Base-by-base conservation (phyloP, 1,140 invertebrate species). In the Ostrea denselamellosa region DNA sequence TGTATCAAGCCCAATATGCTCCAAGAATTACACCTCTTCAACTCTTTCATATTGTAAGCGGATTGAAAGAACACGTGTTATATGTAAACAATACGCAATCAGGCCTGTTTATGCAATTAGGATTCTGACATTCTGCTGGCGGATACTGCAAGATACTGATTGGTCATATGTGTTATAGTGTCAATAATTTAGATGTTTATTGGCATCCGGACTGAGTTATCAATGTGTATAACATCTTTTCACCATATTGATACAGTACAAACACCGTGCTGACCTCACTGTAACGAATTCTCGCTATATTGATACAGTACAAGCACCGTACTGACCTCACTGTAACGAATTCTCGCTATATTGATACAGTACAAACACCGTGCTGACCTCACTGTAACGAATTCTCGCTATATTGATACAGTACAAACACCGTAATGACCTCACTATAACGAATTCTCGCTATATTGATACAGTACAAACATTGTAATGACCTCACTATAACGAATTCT, bases 21-120 rank as follows among this genome's bases (percentile, higher is more conserved):
- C n/a, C 7, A 17, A 19, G 56, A 62, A 62, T 62, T 28, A 77
- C 25, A 25, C 25, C 34, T 14, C 56, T 62, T 19, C 56, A 19
- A 62, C 56, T 77, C 68, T 25, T 77, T 34, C 25, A 77, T 28
- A 77, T 25, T 19, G 12, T 34, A 28, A 25, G 28, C 9, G 22
- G 28, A 77, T 77, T 77, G 68, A 77, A 34, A 28, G 68, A 77
- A 77, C 68, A 77, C 68, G 28, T 77, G 68, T 77, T 77, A 28
- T 9, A 17, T 77, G 68, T 77, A 77, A 77, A 77, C 68, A 77
- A 77, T 77, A 77, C 28, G 22, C 68, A 77, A 77, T 34, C 25
- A 77, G 28, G 12, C 22, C 68, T 77, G 68, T 77, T 77, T 77
- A 77, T 44, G 12, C 68, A 28, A 34, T 77, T 77, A 77, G 68